Percentiles rank a stretch among this genome's conserved stretches.
These are phyloP conservation scores for Saxicola maurus DNA, from an alignment of 2,797 vertebrate genomes.

Conservation along the genomic window DNA sequence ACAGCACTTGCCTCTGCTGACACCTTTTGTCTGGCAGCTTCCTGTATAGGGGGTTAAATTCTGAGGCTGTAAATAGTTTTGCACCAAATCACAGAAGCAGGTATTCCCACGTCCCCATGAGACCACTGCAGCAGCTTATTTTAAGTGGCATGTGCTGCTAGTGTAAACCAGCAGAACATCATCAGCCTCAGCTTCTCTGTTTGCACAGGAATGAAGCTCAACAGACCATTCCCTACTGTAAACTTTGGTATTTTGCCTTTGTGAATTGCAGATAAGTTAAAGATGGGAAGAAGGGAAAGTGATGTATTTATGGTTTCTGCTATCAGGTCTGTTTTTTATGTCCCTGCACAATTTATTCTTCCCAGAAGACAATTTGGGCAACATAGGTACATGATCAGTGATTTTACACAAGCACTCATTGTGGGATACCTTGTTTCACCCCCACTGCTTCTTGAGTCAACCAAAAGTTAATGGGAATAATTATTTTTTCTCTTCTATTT, in stretches of 20 bases:
- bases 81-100: neutral
- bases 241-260: neutral
- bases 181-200: neutral
- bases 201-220: neutral
- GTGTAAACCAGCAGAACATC: neutral
- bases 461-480: neutral
- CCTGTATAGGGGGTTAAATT: neutral
- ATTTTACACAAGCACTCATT: neutral
- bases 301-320: neutral
- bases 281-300: neutral
- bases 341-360: neutral
- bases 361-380: neutral
- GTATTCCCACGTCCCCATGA: neutral
- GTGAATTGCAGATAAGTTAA: neutral
- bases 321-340: neutral
- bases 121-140: neutral
- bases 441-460: neutral
- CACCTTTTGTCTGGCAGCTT: neutral
- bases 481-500: neutral
- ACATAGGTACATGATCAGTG: neutral
- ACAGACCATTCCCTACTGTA: neutral
- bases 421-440: neutral
- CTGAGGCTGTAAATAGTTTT: neutral
- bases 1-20: neutral
- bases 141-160: neutral